Evolutionary conservation across 2,888 invertebrate species (phyloP).

Genomic region (Apodemia hepburni): DNA sequence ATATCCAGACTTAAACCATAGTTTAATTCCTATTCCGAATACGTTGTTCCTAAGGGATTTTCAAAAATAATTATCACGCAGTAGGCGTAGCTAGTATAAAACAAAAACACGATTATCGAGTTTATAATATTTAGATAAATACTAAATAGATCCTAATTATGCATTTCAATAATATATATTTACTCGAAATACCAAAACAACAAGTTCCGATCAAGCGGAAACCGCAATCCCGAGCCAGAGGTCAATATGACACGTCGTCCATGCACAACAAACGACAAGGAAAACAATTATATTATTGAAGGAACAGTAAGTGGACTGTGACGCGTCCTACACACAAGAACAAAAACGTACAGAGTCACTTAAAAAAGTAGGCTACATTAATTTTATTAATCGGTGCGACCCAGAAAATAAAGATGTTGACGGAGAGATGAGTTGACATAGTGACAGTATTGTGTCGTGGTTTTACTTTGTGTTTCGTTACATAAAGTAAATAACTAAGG

Average conservation of each 20-base stretch:
- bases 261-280: constrained; percentile 33
- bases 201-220: constrained; percentile 4
- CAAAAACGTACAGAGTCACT: constrained; percentile 67
- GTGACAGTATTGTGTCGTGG: constrained; percentile 28
- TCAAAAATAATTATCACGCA: too few species aligned
- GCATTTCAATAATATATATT: neutral
- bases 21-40: too few species aligned
- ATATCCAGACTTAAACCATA: too few species aligned
- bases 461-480: neutral
- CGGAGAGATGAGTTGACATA: constrained; percentile 37
- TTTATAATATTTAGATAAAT: neutral
- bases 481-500: neutral
- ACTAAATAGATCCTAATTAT: neutral
- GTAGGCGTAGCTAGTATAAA: too few species aligned
- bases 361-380: constrained; percentile 74
- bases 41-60: too few species aligned
- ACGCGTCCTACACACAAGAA: constrained; percentile 52
- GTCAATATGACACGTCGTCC: constrained; percentile 25
- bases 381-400: constrained; percentile 58
- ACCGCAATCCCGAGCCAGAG: constrained; percentile 18
- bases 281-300: constrained; percentile 40
- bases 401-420: constrained; percentile 63
- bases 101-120: neutral
- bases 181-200: neutral
- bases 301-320: constrained; percentile 44